phyloP scores from a whole-genome alignment of 2,797 vertebrate species.

The Sciurus vulgaris region DNA sequence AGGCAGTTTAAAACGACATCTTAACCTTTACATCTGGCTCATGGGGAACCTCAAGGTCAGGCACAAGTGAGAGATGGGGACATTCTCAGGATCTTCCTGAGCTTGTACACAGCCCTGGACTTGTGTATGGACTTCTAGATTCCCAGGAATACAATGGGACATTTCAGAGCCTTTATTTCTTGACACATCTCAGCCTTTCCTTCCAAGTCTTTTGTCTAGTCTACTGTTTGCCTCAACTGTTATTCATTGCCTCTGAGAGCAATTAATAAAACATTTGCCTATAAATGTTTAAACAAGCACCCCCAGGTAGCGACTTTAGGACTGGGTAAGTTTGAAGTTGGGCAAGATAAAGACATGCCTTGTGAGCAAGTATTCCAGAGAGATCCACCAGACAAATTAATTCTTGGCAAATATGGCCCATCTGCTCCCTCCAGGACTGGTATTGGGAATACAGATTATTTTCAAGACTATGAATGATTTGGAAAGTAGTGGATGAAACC shows the following conservation, averaged over 20 bases:
- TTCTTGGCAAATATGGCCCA: constrained; percentile 18
- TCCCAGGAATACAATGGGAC: neutral
- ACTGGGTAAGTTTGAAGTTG: neutral
- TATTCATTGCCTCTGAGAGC: neutral
- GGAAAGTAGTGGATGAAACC: neutral
- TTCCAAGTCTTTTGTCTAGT: neutral
- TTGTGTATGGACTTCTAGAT: neutral
- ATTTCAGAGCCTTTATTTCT: neutral
- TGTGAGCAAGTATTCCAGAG: neutral
- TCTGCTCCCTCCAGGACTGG: neutral
- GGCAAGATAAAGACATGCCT: neutral
- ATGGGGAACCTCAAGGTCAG: neutral
- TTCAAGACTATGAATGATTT: neutral
- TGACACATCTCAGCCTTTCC: neutral
- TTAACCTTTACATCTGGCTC: neutral
- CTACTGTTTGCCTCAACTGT: neutral
- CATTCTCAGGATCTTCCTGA: neutral
- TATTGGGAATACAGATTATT: neutral
- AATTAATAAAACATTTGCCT: neutral
- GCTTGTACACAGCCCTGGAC: neutral
- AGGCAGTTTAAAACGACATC: neutral
- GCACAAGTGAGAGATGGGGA: neutral
- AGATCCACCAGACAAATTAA: neutral
- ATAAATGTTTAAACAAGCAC: neutral
- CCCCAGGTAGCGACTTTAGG: neutral